These are phyloP conservation scores for Onychomys leucogaster DNA, from an alignment of 2,797 vertebrate species.

Conservation along the genomic window DNA sequence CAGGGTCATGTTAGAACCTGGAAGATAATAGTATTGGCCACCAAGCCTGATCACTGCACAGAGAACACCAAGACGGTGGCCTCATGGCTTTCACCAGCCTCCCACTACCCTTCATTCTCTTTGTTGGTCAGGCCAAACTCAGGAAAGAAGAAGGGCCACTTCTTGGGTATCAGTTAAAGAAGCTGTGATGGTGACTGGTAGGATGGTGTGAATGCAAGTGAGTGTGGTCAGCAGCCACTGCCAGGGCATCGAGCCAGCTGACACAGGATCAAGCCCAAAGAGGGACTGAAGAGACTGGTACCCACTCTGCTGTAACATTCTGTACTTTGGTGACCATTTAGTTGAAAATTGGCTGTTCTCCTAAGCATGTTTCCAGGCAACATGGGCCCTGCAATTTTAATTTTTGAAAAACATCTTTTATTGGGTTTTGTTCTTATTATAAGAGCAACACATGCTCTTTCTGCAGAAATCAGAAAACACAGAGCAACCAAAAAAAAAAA, in stretches of 20 bases:
- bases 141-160: background rate
- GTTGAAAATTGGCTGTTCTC: constrained; percentile 50
- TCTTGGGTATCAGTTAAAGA: background rate
- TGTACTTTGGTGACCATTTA: constrained; percentile 37
- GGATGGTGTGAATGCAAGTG: no score
- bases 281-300: background rate
- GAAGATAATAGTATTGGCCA: background rate
- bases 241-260: accelerated
- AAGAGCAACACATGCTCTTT: constrained; percentile 53
- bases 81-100: background rate
- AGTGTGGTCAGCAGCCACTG: accelerated
- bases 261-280: accelerated
- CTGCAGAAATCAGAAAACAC: constrained; percentile 46
- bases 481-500: constrained; percentile 23
- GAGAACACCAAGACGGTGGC: background rate
- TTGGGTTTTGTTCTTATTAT: constrained; percentile 31
- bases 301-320: background rate
- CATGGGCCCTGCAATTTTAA: constrained; percentile 52
- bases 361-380: constrained; percentile 57
- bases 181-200: background rate
- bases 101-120: background rate
- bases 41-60: background rate
- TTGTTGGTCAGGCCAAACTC: background rate
- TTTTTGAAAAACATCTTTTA: constrained; percentile 65
- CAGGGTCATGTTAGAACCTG: background rate